These are phyloP conservation scores for Prionailurus bengalensis DNA, from an alignment of 2,113 vertebrate genomes.

Conservation along the genomic window DNA sequence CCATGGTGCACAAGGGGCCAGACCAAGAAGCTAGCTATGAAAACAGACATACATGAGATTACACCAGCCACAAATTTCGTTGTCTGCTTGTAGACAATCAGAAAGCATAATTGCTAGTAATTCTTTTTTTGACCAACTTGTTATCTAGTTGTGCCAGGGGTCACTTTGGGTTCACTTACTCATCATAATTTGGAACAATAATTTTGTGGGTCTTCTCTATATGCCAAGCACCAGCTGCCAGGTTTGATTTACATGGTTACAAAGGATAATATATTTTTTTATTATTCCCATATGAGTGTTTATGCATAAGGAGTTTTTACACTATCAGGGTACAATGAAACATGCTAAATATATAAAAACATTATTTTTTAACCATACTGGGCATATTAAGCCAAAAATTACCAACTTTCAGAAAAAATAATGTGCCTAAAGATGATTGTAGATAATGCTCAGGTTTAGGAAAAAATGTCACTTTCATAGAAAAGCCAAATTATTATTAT, in stretches of 20 bases:
- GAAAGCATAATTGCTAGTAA: constrained; percentile 49
- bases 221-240: constrained; percentile 1
- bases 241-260: constrained; percentile 36
- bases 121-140: constrained; percentile 48
- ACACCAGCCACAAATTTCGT: neutral
- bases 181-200: constrained; percentile 53
- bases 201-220: constrained; percentile 53
- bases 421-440: neutral
- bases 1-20: neutral
- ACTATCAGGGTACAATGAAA: neutral
- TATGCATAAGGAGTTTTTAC: constrained; percentile 17
- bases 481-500: neutral
- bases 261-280: constrained; percentile 19
- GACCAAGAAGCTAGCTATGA: constrained; percentile 20
- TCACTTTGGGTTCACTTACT: constrained; percentile 48
- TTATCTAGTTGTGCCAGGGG: constrained; percentile 9
- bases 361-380: neutral
- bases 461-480: constrained; percentile 15
- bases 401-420: constrained; percentile 38
- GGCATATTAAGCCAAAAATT: neutral
- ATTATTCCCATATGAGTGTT: constrained; percentile 55
- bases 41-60: neutral
- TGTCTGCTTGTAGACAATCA: constrained; percentile 48
- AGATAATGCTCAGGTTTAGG: neutral
- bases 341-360: neutral